Evolutionary conservation across 2,888 invertebrate species (phyloP).

Genomic region (Liposcelis brunnea): DNA sequence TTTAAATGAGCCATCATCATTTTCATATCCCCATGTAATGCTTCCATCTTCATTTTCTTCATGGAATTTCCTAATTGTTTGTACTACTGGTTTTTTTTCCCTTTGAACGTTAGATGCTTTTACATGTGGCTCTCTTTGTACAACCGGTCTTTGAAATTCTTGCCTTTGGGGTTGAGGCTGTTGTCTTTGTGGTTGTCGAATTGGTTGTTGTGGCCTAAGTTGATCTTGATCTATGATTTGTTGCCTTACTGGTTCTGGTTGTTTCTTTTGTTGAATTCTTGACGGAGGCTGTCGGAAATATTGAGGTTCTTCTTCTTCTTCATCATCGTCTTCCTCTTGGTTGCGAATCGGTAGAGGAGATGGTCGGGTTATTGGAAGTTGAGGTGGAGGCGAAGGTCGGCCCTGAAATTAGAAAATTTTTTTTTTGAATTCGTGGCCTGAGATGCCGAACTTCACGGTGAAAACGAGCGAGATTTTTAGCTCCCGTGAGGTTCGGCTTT

Average conservation of each 20-base stretch:
- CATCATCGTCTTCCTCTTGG: constrained; percentile 13
- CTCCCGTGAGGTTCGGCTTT: too few species aligned
- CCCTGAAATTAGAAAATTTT: background rate
- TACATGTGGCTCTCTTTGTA: constrained; percentile 21
- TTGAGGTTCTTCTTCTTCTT: constrained; percentile 18
- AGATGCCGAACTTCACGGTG: too few species aligned
- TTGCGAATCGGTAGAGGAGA: constrained; percentile 19
- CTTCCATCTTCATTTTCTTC: constrained; percentile 67
- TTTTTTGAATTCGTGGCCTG: too few species aligned
- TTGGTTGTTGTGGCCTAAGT: constrained; percentile 17
- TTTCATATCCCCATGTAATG: constrained; percentile 77
- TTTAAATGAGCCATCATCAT: constrained; percentile 74
- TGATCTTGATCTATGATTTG: constrained; percentile 18
- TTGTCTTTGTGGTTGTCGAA: constrained; percentile 30
- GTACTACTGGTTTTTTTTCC: constrained; percentile 45
- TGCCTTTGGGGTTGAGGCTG: constrained; percentile 17
- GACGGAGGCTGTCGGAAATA: constrained; percentile 4
- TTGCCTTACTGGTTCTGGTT: constrained; percentile 26
- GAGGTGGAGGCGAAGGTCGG: background rate
- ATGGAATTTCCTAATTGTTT: constrained; percentile 38
- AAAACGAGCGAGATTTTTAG: too few species aligned
- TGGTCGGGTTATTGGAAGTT: constrained; percentile 3
- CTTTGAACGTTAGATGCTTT: constrained; percentile 12
- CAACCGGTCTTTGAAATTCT: constrained; percentile 20
- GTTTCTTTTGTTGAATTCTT: background rate